Percentiles rank a stretch among this genome's conserved stretches.
These are phyloP conservation scores for Gallinago jamesoni DNA, from an alignment of 2,113 vertebrate genomes.

Conservation along the genomic window DNA sequence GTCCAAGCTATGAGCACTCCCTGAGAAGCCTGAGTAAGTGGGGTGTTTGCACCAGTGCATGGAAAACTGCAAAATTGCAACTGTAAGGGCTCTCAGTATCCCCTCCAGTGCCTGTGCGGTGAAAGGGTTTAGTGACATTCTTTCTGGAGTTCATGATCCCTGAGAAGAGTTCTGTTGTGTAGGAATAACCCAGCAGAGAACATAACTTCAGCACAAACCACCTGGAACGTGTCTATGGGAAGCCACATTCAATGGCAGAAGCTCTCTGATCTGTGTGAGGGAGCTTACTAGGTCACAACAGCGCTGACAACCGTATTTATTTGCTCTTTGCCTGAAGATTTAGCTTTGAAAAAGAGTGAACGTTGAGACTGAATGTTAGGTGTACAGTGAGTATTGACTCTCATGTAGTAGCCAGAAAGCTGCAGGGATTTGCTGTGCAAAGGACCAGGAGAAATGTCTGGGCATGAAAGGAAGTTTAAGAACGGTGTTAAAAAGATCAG, in stretches of 20 bases:
- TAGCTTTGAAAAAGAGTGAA: background rate
- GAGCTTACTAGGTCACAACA: background rate
- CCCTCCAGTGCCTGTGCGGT: background rate
- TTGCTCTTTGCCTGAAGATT: background rate
- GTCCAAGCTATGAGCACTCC: background rate
- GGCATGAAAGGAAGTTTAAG: background rate
- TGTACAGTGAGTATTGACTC: background rate
- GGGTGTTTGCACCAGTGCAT: background rate
- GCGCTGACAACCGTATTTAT: background rate
- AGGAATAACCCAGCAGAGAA: background rate
- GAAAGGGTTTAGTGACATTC: background rate
- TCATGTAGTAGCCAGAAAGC: background rate
- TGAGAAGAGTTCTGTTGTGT: background rate
- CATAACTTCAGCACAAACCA: background rate
- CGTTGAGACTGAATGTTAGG: background rate
- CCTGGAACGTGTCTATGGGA: background rate
- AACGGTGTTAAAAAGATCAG: background rate
- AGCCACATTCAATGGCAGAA: background rate
- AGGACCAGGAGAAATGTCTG: background rate
- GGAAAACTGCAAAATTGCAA: background rate
- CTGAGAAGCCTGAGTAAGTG: background rate
- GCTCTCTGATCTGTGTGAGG: background rate
- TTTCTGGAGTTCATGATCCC: background rate
- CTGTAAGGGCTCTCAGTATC: background rate
- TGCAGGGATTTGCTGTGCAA: background rate